Conservation (phyloP, 2,888 invertebrate genomes). For the Pandemis cinnamomeana region DNA sequence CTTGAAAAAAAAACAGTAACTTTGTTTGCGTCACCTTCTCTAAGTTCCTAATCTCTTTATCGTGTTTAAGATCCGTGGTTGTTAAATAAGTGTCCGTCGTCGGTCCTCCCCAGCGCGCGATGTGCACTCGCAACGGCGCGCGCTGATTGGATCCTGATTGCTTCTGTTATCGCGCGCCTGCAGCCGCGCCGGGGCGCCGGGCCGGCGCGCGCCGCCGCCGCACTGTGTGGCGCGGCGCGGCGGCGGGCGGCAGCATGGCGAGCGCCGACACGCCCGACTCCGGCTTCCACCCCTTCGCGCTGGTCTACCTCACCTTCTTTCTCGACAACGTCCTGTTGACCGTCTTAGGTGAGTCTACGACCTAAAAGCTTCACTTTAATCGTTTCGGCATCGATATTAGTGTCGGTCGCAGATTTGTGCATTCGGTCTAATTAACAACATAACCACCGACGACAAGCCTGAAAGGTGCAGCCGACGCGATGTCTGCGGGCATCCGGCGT, state of each 20-base stretch:
- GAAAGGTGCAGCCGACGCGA: too few species aligned
- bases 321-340: slow-evolving; percentile 95
- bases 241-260: slow-evolving; percentile 36
- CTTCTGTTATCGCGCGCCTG: slow-evolving; percentile 57
- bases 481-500: too few species aligned
- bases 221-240: slow-evolving; percentile 32
- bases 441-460: too few species aligned
- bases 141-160: slow-evolving; percentile 66
- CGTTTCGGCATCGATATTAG: too few species aligned
- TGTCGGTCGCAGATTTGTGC: too few species aligned
- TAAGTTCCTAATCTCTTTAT: background rate
- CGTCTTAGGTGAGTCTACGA: slow-evolving; percentile 89
- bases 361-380: background rate
- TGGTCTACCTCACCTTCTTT: slow-evolving; percentile 89
- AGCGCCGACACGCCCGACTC: slow-evolving; percentile 41
- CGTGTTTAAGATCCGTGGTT: background rate
- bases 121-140: slow-evolving; percentile 60
- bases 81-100: slow-evolving; percentile 18
- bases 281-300: slow-evolving; percentile 62
- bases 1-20: too few species aligned
- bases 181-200: slow-evolving; percentile 26
- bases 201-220: background rate
- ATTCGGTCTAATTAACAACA: too few species aligned
- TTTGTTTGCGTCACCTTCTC: too few species aligned
- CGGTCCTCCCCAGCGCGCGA: slow-evolving; percentile 32